A percentile compares a stretch with the other conserved stretches of the same genome.
These are phyloP conservation scores for Suncus etruscus DNA, from an alignment of 2,113 vertebrate species.

Conservation along the genomic window DNA sequence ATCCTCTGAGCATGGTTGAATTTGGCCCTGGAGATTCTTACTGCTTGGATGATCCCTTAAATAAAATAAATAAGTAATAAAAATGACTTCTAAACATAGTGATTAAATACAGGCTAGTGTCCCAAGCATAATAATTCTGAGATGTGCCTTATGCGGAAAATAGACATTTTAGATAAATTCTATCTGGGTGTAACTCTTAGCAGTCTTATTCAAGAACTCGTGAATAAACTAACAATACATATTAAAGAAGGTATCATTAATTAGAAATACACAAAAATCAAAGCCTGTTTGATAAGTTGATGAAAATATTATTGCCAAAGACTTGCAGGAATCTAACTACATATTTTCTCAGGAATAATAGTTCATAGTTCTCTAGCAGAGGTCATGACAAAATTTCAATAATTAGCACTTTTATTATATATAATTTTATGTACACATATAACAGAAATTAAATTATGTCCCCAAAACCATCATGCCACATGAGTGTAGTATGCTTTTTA, in stretches of 20 bases:
- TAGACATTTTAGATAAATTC: background rate
- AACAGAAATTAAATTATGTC: accelerated
- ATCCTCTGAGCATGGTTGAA: too few relatives aligned
- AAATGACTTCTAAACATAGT: background rate
- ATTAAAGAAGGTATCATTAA: background rate
- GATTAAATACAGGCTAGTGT: background rate
- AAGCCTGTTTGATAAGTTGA: background rate
- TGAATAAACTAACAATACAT: background rate
- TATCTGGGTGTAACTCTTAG: background rate
- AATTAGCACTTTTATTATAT: too few relatives aligned
- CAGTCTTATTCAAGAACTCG: background rate
- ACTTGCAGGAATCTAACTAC: too few relatives aligned
- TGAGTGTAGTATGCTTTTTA: too few relatives aligned
- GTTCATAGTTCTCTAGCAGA: background rate
- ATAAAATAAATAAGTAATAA: background rate
- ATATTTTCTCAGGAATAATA: too few relatives aligned
- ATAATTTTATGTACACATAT: too few relatives aligned
- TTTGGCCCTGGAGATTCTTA: too few relatives aligned
- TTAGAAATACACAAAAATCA: background rate
- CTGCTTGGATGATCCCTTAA: background rate
- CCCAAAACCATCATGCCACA: too few relatives aligned
- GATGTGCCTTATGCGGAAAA: background rate
- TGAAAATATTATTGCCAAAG: background rate
- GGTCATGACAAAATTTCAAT: background rate
- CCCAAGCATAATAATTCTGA: background rate